Evolutionary conservation across 2,113 vertebrate species (phyloP).

Genomic region (Microcebus griseorufus): DNA sequence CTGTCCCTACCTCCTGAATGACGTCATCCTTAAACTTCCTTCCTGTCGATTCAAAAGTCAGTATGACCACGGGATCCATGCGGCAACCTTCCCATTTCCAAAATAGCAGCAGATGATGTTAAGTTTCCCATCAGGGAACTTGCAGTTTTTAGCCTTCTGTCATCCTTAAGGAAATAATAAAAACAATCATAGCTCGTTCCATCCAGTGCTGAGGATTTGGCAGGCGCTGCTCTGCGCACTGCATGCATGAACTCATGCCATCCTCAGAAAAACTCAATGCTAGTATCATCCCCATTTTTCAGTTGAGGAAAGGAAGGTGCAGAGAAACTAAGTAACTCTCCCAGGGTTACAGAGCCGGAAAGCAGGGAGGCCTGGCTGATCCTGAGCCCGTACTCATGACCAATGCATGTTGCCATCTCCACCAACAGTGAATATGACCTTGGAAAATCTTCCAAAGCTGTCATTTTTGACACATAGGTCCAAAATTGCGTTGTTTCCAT

Average conservation of each 20-base stretch:
- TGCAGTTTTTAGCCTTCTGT: neutral
- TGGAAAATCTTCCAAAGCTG: neutral
- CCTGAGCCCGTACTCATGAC: neutral
- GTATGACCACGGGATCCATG: fast-evolving
- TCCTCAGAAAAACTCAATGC: neutral
- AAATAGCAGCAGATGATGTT: neutral
- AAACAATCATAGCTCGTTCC: neutral
- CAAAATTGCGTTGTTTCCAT: neutral
- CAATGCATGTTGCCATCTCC: neutral
- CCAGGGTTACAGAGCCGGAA: neutral
- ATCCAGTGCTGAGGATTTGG: neutral
- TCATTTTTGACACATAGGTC: neutral
- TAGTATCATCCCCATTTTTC: neutral
- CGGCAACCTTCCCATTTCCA: neutral
- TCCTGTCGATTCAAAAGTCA: neutral
- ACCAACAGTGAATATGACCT: neutral
- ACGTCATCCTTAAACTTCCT: neutral
- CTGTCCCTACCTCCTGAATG: no score
- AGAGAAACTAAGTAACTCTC: neutral
- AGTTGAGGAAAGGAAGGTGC: neutral
- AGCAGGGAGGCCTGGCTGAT: neutral
- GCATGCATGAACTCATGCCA: neutral
- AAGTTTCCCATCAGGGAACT: neutral
- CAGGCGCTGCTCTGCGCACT: neutral
- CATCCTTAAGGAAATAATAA: slow-evolving; percentile 7